phyloP scores from a whole-genome alignment of 2,113 vertebrate genomes.

The Rissa tridactyla region DNA sequence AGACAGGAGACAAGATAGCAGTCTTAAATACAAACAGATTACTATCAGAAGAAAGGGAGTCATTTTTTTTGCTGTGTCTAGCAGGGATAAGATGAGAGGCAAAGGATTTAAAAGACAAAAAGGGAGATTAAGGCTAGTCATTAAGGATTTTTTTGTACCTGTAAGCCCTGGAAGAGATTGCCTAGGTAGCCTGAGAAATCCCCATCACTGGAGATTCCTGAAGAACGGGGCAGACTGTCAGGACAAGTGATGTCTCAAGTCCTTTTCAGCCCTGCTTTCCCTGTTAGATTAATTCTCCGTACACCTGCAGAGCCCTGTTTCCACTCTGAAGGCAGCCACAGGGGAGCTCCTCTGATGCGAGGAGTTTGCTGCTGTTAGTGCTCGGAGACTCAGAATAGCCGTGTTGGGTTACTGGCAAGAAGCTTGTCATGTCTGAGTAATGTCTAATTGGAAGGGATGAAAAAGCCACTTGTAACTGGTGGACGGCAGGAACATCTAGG shows the following conservation, averaged over 20 bases:
- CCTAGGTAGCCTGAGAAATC: background rate
- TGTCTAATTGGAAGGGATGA: background rate
- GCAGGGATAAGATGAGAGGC: constrained; percentile 1
- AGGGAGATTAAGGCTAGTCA: constrained; percentile 29
- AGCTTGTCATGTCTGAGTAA: background rate
- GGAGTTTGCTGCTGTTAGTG: background rate
- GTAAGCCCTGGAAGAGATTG: background rate
- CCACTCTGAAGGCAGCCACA: background rate
- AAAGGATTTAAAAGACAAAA: constrained; percentile 51
- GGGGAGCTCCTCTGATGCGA: background rate
- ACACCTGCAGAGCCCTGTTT: background rate
- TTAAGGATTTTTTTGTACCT: constrained; percentile 6
- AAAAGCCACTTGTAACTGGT: background rate
- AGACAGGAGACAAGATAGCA: background rate
- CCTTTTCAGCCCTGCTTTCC: background rate
- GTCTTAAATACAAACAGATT: background rate
- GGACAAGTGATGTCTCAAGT: background rate
- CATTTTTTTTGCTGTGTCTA: background rate
- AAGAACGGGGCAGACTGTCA: background rate
- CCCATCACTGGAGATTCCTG: background rate
- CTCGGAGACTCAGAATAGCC: background rate
- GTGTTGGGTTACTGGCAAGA: background rate
- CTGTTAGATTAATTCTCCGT: background rate
- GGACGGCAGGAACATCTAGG: background rate
- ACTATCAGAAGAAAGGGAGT: background rate